phyloP scores from a whole-genome alignment of 2,113 vertebrate genomes.

The Cyprinus carpio region DNA sequence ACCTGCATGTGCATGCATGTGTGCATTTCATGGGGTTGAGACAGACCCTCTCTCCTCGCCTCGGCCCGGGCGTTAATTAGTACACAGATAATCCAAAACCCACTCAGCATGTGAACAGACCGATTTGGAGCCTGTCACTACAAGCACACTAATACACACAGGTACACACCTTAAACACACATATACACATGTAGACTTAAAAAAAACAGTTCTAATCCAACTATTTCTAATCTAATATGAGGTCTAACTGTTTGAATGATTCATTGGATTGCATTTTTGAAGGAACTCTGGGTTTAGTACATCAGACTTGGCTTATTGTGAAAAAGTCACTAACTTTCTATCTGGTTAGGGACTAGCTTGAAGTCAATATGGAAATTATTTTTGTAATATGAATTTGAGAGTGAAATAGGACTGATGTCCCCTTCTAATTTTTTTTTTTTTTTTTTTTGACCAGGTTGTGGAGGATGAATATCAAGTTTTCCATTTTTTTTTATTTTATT shows the following conservation, averaged over 20 bases:
- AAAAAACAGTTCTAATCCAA: not conserved
- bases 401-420: not conserved
- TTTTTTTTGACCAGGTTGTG: not conserved
- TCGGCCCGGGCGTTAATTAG: constrained; percentile 56
- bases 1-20: constrained; percentile 50
- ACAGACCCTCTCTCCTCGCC: constrained; percentile 56
- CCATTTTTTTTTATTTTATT: no score
- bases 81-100: constrained; percentile 59
- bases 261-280: not conserved
- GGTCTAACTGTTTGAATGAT: not conserved
- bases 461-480: not conserved
- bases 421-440: no score
- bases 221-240: not conserved
- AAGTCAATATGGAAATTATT: not conserved
- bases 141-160: constrained; percentile 38
- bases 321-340: not conserved
- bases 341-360: not conserved
- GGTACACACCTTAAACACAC: constrained; percentile 25
- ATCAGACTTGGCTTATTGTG: not conserved
- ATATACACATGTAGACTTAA: not conserved
- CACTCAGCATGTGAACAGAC: constrained; percentile 54
- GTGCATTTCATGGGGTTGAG: constrained; percentile 43
- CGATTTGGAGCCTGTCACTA: constrained; percentile 46
- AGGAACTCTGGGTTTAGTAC: not conserved
- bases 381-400: not conserved